Evolutionary conservation across 2,113 vertebrate species (phyloP), one percentile per base, ranked within the genome.

Genomic region (Chelonoidis abingdonii): DNA sequence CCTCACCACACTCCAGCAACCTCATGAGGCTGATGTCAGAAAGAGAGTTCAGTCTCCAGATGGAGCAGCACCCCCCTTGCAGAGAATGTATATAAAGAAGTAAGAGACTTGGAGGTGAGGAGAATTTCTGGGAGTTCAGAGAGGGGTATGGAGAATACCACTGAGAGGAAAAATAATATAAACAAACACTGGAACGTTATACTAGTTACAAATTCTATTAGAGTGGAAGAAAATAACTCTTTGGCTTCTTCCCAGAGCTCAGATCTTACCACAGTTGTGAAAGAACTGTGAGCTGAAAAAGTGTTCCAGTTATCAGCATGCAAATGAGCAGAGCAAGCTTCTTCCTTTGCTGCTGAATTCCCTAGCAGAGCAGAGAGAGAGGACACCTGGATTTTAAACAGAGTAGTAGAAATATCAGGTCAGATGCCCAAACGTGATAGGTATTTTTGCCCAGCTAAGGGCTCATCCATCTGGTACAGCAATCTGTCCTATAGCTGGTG

Each of bases 221-320:
- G 44, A 86, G 53, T 86, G 8, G 87, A 59, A 75, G 38, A 50
- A 85, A 29, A 89, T 76, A 93, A 80, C 35, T 72, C 10, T 17
- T 57, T 52, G 65, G 52, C 65, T 84, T 38, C 2, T 72, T 25
- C 56, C 65, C 22, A 12, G 13, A 72, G 6, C 50, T 88, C 72
- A 92, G 65, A 19, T 79, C 62, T 59, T 52, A 80, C 25, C 9
- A 4, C 8, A 31, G 85, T 87, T 93, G 80, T 86, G 29, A 90
- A 93, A 89, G 72, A 84, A 65, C 94, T 93, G 44, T 84, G 89
- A 86, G 89, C 87, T 94, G 72, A 76, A 72, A 81, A 87, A 96
- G 59, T 90, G 93, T 96, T 96, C 94, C 92, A 92, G 93, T 72
- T 87, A 95, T 62, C 84, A 95, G 84, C 93, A 80, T 52, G 52